These are phyloP conservation scores for Cotesia glomerata DNA, from an alignment of 1,140 invertebrate genomes.

Conservation along the genomic window DNA sequence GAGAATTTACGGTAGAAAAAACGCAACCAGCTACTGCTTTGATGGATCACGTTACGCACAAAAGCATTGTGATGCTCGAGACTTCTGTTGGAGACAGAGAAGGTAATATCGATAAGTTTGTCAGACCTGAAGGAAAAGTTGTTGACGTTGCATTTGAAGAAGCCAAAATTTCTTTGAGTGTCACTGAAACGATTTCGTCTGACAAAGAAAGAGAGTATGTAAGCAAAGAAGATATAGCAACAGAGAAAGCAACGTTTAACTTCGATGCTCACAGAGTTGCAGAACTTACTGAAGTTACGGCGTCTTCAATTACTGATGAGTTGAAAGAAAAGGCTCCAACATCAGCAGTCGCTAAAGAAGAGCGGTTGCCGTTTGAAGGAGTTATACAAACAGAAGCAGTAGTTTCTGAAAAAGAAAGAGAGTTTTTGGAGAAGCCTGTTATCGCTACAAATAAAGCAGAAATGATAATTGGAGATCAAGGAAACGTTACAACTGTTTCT, in stretches of 20 bases:
- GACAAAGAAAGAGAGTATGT: slow-evolving; percentile 60
- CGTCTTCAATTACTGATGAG: slow-evolving; percentile 49
- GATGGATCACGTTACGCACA: slow-evolving; percentile 56
- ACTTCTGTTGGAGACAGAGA: slow-evolving; percentile 53
- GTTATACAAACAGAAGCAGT: slow-evolving; percentile 61
- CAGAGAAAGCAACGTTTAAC: slow-evolving; percentile 51
- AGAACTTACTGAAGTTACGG: slow-evolving; percentile 56
- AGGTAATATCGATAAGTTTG: slow-evolving; percentile 49
- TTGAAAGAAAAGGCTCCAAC: slow-evolving; percentile 43
- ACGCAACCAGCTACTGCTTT: slow-evolving; percentile 48
- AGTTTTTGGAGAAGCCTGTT: slow-evolving; percentile 51
- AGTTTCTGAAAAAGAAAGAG: slow-evolving; percentile 62
- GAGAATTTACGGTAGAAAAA: slow-evolving; percentile 44
- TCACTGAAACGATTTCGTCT: slow-evolving; percentile 58
- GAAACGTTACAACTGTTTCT: slow-evolving; percentile 57
- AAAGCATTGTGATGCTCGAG: slow-evolving; percentile 60
- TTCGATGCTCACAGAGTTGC: slow-evolving; percentile 60
- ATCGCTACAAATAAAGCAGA: slow-evolving; percentile 54
- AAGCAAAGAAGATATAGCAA: slow-evolving; percentile 39
- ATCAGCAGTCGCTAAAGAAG: slow-evolving; percentile 52
- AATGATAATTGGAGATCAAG: slow-evolving; percentile 54
- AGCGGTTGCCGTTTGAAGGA: slow-evolving; percentile 61
- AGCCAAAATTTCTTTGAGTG: slow-evolving; percentile 50
- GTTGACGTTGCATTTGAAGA: slow-evolving; percentile 59
- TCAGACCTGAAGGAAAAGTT: slow-evolving; percentile 56